phyloP scores from a whole-genome alignment of 2,888 invertebrate species.

The Lathronympha strigana region DNA sequence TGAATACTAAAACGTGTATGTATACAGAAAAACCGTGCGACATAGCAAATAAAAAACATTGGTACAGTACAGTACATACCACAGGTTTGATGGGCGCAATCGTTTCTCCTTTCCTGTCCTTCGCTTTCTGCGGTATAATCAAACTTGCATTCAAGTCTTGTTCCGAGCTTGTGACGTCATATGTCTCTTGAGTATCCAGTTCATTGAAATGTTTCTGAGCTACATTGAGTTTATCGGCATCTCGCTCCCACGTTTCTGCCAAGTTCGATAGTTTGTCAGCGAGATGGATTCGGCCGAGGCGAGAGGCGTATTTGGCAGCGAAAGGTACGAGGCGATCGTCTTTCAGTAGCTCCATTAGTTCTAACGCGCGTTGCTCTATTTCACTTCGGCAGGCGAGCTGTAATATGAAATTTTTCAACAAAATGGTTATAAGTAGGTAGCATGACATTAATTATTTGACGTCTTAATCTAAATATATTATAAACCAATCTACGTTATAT shows the following conservation, averaged over 20 bases:
- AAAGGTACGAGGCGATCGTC: constrained; percentile 91
- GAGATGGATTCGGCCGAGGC: constrained; percentile 89
- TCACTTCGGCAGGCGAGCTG: constrained; percentile 93
- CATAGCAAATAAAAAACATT: too few relatives aligned
- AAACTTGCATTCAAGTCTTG: constrained; percentile 71
- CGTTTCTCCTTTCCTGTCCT: constrained; percentile 65
- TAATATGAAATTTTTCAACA: constrained; percentile 45
- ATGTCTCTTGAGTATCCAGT: constrained; percentile 70
- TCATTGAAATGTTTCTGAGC: constrained; percentile 70
- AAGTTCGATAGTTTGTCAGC: constrained; percentile 90
- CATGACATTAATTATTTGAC: too few relatives aligned
- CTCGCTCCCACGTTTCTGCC: constrained; percentile 73
- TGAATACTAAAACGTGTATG: too few relatives aligned
- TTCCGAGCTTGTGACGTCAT: constrained; percentile 68
- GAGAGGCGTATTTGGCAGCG: constrained; percentile 94
- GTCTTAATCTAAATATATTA: too few relatives aligned
- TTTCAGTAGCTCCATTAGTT: constrained; percentile 92
- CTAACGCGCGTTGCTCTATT: constrained; percentile 93
- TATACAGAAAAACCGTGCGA: too few relatives aligned
- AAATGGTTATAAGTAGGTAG: too few relatives aligned
- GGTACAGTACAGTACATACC: constrained; percentile 56
- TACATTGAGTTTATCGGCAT: constrained; percentile 60
- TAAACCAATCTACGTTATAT: too few relatives aligned
- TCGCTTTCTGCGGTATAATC: constrained; percentile 72
- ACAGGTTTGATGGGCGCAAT: constrained; percentile 73